Conservation (phyloP, 2,797 vertebrate genomes). For the Gastrophryne carolinensis region DNA sequence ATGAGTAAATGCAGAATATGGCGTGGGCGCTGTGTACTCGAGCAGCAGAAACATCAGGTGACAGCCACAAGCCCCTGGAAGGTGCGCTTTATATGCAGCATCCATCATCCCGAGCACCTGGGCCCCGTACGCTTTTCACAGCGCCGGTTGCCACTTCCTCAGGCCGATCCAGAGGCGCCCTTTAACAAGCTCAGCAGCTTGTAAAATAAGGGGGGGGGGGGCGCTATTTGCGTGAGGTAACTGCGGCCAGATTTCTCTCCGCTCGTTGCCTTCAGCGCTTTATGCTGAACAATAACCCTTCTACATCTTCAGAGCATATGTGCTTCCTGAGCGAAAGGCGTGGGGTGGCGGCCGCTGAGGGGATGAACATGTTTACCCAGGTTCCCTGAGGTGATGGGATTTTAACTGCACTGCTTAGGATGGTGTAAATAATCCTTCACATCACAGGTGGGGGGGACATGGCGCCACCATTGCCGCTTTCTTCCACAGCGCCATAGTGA, state of each 20-base stretch:
- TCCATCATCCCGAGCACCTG: background rate
- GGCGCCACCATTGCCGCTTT: too few relatives aligned
- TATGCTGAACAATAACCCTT: background rate
- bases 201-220: background rate
- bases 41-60: background rate
- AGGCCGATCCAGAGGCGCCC: background rate
- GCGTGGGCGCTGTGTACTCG: background rate
- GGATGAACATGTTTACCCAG: constrained; percentile 47
- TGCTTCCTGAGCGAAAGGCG: constrained; percentile 52
- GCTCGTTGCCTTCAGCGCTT: background rate
- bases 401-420: constrained; percentile 2
- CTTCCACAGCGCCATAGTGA: too few relatives aligned
- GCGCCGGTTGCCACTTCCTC: background rate
- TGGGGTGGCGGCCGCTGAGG: constrained; percentile 38
- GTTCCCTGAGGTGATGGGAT: constrained; percentile 23
- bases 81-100: constrained; percentile 19
- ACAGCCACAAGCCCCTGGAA: background rate
- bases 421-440: too few relatives aligned
- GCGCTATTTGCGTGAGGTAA: background rate
- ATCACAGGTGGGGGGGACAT: too few relatives aligned
- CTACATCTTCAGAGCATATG: constrained; percentile 25
- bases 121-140: background rate
- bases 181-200: background rate
- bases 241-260: constrained; percentile 4
- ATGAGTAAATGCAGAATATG: too few relatives aligned